A percentile compares a stretch with the other conserved stretches of the same genome.
These are phyloP conservation scores for Lepidothrix coronata DNA, from an alignment of 2,113 vertebrate species.

Conservation along the genomic window DNA sequence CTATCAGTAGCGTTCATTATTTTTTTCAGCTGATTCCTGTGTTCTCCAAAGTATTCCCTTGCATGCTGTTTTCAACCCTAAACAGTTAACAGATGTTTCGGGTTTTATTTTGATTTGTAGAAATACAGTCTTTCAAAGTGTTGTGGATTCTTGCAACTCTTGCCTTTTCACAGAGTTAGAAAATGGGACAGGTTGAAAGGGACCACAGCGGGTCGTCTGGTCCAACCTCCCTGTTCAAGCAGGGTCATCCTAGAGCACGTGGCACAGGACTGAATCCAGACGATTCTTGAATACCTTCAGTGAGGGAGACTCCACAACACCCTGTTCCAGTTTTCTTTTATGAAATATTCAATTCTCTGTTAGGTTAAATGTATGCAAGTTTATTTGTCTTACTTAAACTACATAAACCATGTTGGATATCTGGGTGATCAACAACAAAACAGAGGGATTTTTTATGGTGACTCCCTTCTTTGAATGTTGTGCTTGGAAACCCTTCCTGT, in stretches of 20 bases:
- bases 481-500: neutral
- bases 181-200: neutral
- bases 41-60: neutral
- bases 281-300: neutral
- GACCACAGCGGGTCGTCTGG: too few relatives aligned
- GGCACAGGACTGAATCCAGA: neutral
- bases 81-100: neutral
- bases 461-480: neutral
- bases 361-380: neutral
- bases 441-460: neutral
- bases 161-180: neutral
- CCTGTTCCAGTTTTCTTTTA: neutral
- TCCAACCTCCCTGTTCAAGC: neutral
- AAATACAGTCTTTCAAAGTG: neutral
- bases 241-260: neutral
- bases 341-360: neutral
- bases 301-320: neutral
- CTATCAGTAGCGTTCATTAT: neutral
- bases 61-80: neutral
- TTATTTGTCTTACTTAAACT: neutral
- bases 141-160: neutral
- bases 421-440: neutral
- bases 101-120: neutral
- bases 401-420: neutral
- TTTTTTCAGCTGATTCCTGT: neutral